These are phyloP conservation scores for Cheilosia soror DNA, from an alignment of 2,888 invertebrate genomes.

Conservation along the genomic window DNA sequence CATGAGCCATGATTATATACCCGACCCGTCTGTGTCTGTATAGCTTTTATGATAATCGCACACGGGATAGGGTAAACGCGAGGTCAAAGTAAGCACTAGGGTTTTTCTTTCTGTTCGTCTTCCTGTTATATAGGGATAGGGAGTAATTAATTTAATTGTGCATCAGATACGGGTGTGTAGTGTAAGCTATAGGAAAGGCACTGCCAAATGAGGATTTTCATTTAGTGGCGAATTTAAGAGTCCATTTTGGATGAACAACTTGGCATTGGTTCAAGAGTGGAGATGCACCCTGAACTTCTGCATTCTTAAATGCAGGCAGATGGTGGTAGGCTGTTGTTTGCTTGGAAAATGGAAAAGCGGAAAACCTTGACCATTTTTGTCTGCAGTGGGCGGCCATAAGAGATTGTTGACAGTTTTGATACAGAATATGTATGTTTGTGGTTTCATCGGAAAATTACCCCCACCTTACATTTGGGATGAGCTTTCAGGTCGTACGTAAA, in stretches of 20 bases:
- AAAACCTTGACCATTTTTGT: constrained; percentile 6
- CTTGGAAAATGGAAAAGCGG: not conserved
- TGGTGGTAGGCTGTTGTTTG: not conserved
- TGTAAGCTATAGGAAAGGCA: not conserved
- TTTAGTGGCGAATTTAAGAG: constrained; percentile 19
- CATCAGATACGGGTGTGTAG: not conserved
- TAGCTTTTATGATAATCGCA: constrained; percentile 15
- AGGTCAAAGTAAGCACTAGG: not conserved
- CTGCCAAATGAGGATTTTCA: constrained; percentile 5
- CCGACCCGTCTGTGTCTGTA: too few relatives aligned
- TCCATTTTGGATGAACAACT: constrained; percentile 34
- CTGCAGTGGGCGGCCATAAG: constrained; percentile 3
- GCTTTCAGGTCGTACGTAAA: not conserved
- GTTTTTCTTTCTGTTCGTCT: not conserved
- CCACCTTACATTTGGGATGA: not conserved
- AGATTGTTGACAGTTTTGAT: constrained; percentile 11
- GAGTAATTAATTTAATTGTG: constrained; percentile 30
- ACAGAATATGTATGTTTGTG: not conserved
- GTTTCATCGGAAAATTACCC: not conserved
- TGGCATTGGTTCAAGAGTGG: constrained; percentile 39
- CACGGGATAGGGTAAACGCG: not conserved
- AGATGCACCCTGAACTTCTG: constrained; percentile 41
- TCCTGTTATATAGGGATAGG: constrained; percentile 2
- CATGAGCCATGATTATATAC: not conserved
- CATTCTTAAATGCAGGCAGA: constrained; percentile 8